Base-by-base conservation (phyloP, 2,888 invertebrate genomes). In the Melikaiella ostensackeni region DNA sequence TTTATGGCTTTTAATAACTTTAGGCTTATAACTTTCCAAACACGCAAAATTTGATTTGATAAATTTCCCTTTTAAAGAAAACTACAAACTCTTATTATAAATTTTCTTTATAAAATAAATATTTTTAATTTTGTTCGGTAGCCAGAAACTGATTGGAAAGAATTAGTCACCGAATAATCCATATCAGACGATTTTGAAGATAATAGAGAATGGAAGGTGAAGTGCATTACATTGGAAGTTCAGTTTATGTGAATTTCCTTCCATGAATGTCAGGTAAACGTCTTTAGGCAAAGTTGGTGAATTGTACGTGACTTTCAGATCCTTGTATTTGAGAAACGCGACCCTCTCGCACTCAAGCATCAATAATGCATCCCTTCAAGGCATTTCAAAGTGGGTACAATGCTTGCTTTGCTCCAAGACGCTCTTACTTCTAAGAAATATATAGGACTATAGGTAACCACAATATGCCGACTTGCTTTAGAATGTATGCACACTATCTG, bases 281-380 rank as follows among this genome's bases (percentile, higher is more conserved):
- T 42, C 24, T 38, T 38, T 16, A 64, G 64, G 6, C 38, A 64
- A 50, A 46, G 27, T 50, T 64, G 9, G 70, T 9, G 30, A 70
- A 30, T 70, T 27, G 70, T 70, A 70, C 70, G 30, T 70, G 66
- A 46, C 66, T 70, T 70, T 50, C 46, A 30, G 70, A 46, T 70
- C 16, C 30, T 19, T 70, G 46, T 70, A 50, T 70, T 50, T 50
- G 46, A 70, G 46, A 70, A 70, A 70, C 27, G n/a, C 46, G 50
- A 70, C 70, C 30, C 46, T 50, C 70, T 50, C 46, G 30, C 50
- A 27, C 70, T 30, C 70, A 70, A 70, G 70, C 50, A 30, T 70
- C 70, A 70, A 50, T 70, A 30, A 70, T 70, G 70, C 70, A 70
- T 70, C 46, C 70, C 70, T 70, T 50, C 27, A 70, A 70, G 70